A percentile compares a stretch with the other conserved stretches of the same genome.
These are phyloP conservation scores for Drosophila eugracilis DNA, from an alignment of 1,140 invertebrate genomes.

Conservation along the genomic window DNA sequence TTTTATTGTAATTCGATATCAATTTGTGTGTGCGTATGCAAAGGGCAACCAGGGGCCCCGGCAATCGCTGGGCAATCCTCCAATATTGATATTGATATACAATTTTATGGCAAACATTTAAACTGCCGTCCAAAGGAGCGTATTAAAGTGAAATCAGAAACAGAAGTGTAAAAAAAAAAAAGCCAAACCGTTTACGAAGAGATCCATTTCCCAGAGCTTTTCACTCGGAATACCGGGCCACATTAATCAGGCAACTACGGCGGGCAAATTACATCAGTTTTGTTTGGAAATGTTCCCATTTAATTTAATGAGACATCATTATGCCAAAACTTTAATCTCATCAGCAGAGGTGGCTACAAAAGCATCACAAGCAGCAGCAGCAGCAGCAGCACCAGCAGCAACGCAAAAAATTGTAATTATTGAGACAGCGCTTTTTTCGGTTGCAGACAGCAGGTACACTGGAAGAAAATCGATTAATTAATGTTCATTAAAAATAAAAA, in stretches of 20 bases:
- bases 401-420: conserved; percentile 50
- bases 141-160: conserved; percentile 26
- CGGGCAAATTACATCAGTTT: conserved; percentile 50
- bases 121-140: conserved; percentile 5
- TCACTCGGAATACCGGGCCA: not conserved
- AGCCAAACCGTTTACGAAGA: conserved; percentile 30
- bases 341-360: conserved; percentile 18
- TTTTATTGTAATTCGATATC: conserved; percentile 54
- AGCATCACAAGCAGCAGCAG: not conserved
- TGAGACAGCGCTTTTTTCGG: conserved; percentile 34
- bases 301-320: conserved; percentile 64
- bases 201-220: conserved; percentile 4
- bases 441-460: conserved; percentile 9
- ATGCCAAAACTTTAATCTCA: conserved; percentile 63
- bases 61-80: not conserved
- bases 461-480: not conserved
- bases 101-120: conserved; percentile 35
- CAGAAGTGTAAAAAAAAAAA: no score
- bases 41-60: not conserved
- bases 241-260: conserved; percentile 41
- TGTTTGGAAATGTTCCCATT: conserved; percentile 50
- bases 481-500: not conserved
- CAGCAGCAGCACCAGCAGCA: not conserved
- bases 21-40: conserved; percentile 28
- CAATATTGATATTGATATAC: conserved; percentile 51